A percentile compares a stretch with the other conserved stretches of the same genome.
Conservation (phyloP, 2,888 invertebrate genomes). For the Achlya flavicornis region DNA sequence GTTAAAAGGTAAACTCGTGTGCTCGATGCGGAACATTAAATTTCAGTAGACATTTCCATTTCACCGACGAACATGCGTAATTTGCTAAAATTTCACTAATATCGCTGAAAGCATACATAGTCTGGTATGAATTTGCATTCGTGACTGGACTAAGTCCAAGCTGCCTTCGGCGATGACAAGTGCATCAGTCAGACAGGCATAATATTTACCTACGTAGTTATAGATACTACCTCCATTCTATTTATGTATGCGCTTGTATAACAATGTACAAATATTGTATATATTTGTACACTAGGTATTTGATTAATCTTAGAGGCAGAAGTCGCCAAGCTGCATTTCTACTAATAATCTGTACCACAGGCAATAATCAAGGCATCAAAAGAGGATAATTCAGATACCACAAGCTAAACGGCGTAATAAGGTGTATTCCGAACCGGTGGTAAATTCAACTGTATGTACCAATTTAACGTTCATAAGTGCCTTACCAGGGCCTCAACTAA, state of each 20-base stretch:
- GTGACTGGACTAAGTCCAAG: conserved; percentile 59
- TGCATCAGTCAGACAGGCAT: conserved; percentile 53
- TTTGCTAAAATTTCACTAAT: conserved; percentile 57
- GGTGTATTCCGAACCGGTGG: too few species aligned
- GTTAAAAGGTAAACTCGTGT: not conserved
- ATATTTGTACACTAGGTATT: too few species aligned
- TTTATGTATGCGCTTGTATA: not conserved
- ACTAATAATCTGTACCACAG: too few species aligned
- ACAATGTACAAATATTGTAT: not conserved
- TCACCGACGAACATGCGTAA: conserved; percentile 35
- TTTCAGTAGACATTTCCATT: not conserved
- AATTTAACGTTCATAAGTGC: too few species aligned
- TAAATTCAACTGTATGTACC: too few species aligned
- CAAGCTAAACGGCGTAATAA: too few species aligned
- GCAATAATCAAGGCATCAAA: too few species aligned
- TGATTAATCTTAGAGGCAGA: too few species aligned
- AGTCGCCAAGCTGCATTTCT: too few species aligned
- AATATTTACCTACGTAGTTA: conserved; percentile 21
- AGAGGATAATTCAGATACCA: too few species aligned
- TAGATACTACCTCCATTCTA: not conserved
- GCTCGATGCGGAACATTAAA: not conserved
- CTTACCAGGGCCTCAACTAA: too few species aligned
- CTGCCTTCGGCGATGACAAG: conserved; percentile 67
- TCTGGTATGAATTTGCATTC: conserved; percentile 71
- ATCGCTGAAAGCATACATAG: conserved; percentile 56